Evolutionary conservation across 92 coral and sea anemone genomes (phyloP).

Genomic region (Parazoanthus swiftii): DNA sequence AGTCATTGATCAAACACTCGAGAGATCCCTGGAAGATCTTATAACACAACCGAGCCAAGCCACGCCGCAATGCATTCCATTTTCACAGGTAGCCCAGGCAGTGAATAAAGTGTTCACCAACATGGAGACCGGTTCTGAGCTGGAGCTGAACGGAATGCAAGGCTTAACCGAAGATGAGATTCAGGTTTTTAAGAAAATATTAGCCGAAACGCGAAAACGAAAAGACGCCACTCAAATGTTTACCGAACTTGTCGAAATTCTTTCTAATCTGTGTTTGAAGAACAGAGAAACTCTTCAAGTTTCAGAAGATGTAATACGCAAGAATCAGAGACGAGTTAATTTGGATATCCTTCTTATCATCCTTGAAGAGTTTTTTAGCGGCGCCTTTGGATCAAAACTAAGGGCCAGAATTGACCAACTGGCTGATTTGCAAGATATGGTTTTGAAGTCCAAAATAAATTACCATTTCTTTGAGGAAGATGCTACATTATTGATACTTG

Average conservation of each 20-base stretch:
- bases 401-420: slow-evolving; percentile 22
- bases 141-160: slow-evolving; percentile 14
- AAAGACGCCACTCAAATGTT: slow-evolving; percentile 10
- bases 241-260: slow-evolving; percentile 16
- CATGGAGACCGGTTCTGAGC: background rate
- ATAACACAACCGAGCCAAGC: background rate
- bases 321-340: slow-evolving; percentile 3
- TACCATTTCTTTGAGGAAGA: slow-evolving; percentile 15
- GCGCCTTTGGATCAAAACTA: slow-evolving; percentile 4
- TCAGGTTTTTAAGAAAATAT: background rate
- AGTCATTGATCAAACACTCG: background rate
- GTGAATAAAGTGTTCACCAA: slow-evolving; percentile 2
- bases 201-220: background rate
- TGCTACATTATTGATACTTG: slow-evolving; percentile 11
- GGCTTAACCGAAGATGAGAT: background rate
- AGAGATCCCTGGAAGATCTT: slow-evolving; percentile 10
- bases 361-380: background rate
- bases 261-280: background rate
- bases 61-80: background rate
- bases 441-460: slow-evolving; percentile 9
- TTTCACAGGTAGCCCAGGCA: background rate
- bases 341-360: background rate
- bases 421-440: background rate
- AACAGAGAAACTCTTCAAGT: background rate
- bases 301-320: slow-evolving; percentile 10